Conservation (phyloP, 92 coral and sea anemone genomes). For the Epizoanthus stellaris region DNA sequence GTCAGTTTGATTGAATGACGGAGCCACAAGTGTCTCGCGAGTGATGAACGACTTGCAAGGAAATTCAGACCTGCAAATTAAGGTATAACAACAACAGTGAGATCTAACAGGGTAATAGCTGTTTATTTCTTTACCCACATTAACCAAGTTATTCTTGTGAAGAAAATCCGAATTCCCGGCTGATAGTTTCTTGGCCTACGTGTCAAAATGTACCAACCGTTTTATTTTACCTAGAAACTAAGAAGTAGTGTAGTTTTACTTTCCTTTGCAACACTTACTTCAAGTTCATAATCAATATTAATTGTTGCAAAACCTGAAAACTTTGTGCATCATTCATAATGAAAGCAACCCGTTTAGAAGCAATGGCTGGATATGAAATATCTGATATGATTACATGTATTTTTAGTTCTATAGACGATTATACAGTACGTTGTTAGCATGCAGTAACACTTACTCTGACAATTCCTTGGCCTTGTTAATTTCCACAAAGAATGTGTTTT, state of each 20-base stretch:
- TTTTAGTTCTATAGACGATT: neutral
- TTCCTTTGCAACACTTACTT: too few species aligned
- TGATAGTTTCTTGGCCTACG: too few species aligned
- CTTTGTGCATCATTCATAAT: too few species aligned
- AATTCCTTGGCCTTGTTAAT: slow-evolving; percentile 19
- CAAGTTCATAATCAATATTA: too few species aligned
- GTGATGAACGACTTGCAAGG: slow-evolving; percentile 34
- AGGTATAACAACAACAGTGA: neutral
- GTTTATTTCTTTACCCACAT: neutral
- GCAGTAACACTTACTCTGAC: slow-evolving; percentile 1
- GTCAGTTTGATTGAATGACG: slow-evolving; percentile 26
- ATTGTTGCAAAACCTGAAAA: too few species aligned
- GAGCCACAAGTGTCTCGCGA: slow-evolving; percentile 32
- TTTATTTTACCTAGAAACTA: too few species aligned
- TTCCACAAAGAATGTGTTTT: slow-evolving; percentile 17
- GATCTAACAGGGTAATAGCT: neutral
- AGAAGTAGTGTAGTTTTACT: too few species aligned
- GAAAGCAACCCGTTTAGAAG: too few species aligned
- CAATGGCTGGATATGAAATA: too few species aligned
- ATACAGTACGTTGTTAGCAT: neutral
- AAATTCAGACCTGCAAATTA: slow-evolving; percentile 8
- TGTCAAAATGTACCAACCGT: too few species aligned
- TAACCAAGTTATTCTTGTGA: neutral
- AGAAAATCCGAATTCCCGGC: too few species aligned
- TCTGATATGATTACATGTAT: too few species aligned